phyloP scores from a whole-genome alignment of 2,113 vertebrate genomes.

The Ictidomys tridecemlineatus region DNA sequence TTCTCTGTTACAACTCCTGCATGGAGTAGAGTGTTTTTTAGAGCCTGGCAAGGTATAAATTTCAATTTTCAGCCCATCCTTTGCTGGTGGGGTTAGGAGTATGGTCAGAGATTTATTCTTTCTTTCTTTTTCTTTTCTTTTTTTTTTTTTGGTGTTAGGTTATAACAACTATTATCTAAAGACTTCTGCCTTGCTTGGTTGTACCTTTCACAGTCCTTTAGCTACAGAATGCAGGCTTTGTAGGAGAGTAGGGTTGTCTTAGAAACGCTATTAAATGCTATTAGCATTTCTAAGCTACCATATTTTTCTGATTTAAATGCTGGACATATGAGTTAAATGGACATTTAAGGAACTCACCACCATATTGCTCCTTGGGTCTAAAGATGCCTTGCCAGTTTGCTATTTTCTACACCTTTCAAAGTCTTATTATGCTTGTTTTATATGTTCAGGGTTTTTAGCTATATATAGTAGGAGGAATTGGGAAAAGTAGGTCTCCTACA shows the following conservation, averaged over 20 bases:
- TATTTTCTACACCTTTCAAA: neutral
- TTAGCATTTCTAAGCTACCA: neutral
- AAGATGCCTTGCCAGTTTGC: neutral
- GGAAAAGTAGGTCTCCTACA: neutral
- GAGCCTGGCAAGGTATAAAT: neutral
- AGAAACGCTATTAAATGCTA: neutral
- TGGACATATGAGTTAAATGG: neutral
- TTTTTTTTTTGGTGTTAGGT: neutral
- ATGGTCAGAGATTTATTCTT: neutral
- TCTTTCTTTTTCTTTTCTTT: too few species aligned
- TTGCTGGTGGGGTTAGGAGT: neutral
- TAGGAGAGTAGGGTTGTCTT: neutral
- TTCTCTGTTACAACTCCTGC: neutral
- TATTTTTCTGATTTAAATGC: neutral
- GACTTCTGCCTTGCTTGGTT: neutral
- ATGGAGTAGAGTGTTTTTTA: neutral
- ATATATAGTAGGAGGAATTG: neutral
- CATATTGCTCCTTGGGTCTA: neutral
- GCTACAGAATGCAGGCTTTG: neutral
- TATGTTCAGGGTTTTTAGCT: neutral
- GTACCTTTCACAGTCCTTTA: neutral
- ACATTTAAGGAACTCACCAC: neutral
- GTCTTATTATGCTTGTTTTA: neutral
- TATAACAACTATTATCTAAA: neutral
- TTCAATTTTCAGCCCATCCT: neutral